These are phyloP conservation scores for Papilio protenor DNA, from an alignment of 2,888 invertebrate species.

Conservation along the genomic window DNA sequence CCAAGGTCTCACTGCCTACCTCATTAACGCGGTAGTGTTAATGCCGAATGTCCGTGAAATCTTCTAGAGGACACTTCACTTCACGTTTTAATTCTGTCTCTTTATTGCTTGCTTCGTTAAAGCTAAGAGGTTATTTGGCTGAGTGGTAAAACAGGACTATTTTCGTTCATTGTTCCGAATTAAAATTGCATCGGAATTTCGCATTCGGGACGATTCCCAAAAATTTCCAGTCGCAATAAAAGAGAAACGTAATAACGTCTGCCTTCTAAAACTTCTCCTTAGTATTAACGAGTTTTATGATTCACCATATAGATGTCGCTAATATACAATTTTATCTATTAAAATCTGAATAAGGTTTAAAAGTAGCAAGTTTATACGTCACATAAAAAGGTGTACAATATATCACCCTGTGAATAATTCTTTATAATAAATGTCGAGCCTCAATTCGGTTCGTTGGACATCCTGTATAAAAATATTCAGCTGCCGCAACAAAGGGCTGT, in stretches of 20 bases:
- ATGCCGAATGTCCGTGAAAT: constrained; percentile 77
- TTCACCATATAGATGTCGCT: neutral
- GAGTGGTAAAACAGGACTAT: constrained; percentile 55
- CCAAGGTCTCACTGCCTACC: constrained; percentile 76
- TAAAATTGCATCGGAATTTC: constrained; percentile 31
- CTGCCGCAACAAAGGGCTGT: constrained; percentile 73
- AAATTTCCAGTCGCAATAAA: constrained; percentile 8
- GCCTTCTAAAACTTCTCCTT: neutral
- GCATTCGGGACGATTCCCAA: constrained; percentile 19
- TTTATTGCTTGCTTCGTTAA: constrained; percentile 76
- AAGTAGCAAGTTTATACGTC: neutral
- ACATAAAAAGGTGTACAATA: constrained; percentile 12
- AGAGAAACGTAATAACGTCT: neutral
- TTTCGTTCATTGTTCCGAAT: constrained; percentile 42
- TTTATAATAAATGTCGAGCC: constrained; percentile 54
- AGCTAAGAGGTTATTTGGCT: constrained; percentile 76
- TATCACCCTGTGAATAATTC: constrained; percentile 37
- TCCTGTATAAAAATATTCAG: constrained; percentile 76
- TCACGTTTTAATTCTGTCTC: constrained; percentile 72
- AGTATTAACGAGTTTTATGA: neutral
- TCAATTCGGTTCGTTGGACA: constrained; percentile 65
- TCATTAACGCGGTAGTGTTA: constrained; percentile 78
- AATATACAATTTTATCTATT: neutral
- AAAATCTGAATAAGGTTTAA: neutral
- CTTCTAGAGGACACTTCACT: constrained; percentile 71